These are phyloP conservation scores for Cyphomyrmex costatus DNA, from an alignment of 1,140 invertebrate genomes.

Conservation along the genomic window DNA sequence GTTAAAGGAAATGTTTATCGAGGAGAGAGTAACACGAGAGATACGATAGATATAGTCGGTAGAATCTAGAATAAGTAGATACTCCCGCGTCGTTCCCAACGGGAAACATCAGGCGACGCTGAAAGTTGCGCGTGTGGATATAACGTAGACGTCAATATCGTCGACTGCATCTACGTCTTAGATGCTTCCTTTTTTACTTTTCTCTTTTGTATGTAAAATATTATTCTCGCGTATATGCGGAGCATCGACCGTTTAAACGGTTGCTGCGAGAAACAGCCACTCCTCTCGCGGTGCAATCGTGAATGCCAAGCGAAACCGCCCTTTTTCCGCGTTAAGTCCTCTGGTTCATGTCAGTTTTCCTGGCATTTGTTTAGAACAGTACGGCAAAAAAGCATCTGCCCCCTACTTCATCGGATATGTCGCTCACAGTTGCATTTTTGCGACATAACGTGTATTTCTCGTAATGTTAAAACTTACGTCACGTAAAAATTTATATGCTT, in stretches of 20 bases:
- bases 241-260: conserved; percentile 51
- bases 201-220: conserved; percentile 39
- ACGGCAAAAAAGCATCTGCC: conserved; percentile 13
- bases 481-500: conserved; percentile 4
- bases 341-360: conserved; percentile 13
- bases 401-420: conserved; percentile 32
- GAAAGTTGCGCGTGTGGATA: conserved; percentile 54
- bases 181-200: conserved; percentile 41
- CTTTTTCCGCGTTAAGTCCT: conserved; percentile 41
- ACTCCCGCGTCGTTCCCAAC: conserved; percentile 50
- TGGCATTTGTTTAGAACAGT: conserved; percentile 46
- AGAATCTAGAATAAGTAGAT: conserved; percentile 44
- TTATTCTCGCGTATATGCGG: conserved; percentile 30
- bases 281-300: background rate
- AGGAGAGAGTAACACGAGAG: conserved; percentile 14
- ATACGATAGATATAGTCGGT: conserved; percentile 34
- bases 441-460: conserved; percentile 18
- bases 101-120: conserved; percentile 53
- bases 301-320: conserved; percentile 6
- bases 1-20: conserved; percentile 59
- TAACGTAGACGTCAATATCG: conserved; percentile 67
- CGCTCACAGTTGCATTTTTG: conserved; percentile 50
- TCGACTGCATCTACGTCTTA: conserved; percentile 24
- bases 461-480: background rate
- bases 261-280: conserved; percentile 14